Percentiles rank a stretch among this genome's conserved stretches.
These are phyloP conservation scores for Melanerpes aurifrons DNA, from an alignment of 2,113 vertebrate species.

Conservation along the genomic window DNA sequence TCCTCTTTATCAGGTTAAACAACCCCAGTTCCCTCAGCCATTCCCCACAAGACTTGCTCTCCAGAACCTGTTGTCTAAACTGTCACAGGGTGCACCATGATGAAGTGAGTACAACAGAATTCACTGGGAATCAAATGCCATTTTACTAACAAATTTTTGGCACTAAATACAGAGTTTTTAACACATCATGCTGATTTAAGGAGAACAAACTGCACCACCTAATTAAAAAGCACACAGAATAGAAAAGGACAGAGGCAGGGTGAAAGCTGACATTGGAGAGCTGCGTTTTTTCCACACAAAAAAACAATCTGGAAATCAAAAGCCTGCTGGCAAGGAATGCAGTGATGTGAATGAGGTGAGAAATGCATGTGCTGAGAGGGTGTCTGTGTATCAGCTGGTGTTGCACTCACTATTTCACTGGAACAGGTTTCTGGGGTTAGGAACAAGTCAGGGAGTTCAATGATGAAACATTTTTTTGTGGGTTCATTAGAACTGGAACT, in stretches of 20 bases:
- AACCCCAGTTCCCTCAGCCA: too few relatives aligned
- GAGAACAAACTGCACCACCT: slow-evolving; percentile 20
- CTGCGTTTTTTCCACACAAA: slow-evolving; percentile 43
- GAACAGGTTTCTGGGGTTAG: slow-evolving; percentile 9
- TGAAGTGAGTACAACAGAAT: slow-evolving; percentile 10
- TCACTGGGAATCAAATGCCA: slow-evolving; percentile 17
- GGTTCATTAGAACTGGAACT: background rate
- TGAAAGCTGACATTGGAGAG: slow-evolving; percentile 21
- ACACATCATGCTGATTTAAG: background rate
- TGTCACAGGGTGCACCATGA: background rate
- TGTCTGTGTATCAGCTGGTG: background rate
- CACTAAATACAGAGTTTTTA: background rate
- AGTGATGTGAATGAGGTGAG: slow-evolving; percentile 19
- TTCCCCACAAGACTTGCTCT: too few relatives aligned
- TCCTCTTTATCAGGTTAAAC: too few relatives aligned
- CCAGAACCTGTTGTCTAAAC: background rate
- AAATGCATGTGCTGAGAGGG: background rate
- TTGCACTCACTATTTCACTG: background rate
- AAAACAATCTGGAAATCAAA: slow-evolving; percentile 24
- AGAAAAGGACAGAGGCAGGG: slow-evolving; percentile 4
- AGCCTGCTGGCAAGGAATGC: background rate
- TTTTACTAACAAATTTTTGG: slow-evolving; percentile 27
- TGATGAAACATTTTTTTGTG: background rate
- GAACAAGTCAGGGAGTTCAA: background rate
- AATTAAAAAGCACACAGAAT: slow-evolving; percentile 36